Conservation (phyloP, 1,140 invertebrate genomes). For the Macrobrachium nipponense region DNA sequence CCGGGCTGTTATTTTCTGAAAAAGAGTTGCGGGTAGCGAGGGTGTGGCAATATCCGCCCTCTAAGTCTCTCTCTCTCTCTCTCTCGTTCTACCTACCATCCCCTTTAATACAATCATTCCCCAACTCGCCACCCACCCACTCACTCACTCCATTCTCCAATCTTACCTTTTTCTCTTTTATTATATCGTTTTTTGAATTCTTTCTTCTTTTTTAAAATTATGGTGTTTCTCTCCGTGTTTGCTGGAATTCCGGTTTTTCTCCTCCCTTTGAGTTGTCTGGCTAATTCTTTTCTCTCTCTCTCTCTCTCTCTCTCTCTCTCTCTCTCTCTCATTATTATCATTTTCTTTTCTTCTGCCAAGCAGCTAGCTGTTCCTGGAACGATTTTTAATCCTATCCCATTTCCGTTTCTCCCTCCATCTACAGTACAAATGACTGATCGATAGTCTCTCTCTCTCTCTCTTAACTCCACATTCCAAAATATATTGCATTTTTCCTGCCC, state of each 20-base stretch:
- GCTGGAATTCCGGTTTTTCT: not conserved
- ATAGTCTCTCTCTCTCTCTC: not conserved
- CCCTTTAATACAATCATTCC: not conserved
- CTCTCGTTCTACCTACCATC: slow-evolving; percentile 8
- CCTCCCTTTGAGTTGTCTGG: not conserved
- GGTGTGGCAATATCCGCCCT: not conserved
- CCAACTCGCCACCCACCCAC: not conserved
- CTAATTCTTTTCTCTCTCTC: not conserved
- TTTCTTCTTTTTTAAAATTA: not conserved
- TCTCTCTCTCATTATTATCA: too few species aligned
- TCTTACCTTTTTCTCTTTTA: not conserved
- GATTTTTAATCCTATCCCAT: not conserved
- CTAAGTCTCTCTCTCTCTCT: slow-evolving; percentile 16
- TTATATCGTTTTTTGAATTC: too few species aligned
- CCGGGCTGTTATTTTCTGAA: too few species aligned
- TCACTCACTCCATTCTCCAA: not conserved
- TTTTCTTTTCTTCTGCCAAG: too few species aligned
- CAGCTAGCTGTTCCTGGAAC: too few species aligned
- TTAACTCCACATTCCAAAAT: too few species aligned
- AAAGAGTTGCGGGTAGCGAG: too few species aligned
- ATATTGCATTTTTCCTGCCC: too few species aligned
- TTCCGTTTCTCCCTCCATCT: not conserved
- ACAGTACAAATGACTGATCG: not conserved
- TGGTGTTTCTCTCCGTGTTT: not conserved
- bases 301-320: too few species aligned